Percentiles rank a stretch among this genome's conserved stretches.
Evolutionary conservation across 37 sponge, comb jelly and placozoan species (phyloP).

Genomic region (Diacarnus erythraeanus): DNA sequence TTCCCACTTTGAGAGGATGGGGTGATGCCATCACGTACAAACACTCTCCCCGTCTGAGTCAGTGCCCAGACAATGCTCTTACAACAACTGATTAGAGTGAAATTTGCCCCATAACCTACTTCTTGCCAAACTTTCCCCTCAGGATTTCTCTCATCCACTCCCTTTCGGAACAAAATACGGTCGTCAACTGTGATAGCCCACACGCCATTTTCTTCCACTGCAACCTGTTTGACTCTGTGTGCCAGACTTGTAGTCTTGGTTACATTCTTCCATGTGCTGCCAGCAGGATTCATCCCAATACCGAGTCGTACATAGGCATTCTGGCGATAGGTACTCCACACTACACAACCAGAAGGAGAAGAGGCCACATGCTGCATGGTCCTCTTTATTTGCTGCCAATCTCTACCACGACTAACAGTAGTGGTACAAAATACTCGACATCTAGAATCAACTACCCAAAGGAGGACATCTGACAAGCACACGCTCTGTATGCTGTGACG

Average conservation of each 20-base stretch:
- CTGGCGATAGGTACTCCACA: constrained; percentile 59
- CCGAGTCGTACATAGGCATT: constrained; percentile 59
- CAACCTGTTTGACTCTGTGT: constrained; percentile 35
- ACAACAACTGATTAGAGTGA: constrained; percentile 36
- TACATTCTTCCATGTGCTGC: constrained; percentile 47
- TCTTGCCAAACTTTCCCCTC: constrained; percentile 65
- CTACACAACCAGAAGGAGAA: constrained; percentile 48
- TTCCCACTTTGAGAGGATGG: constrained; percentile 23
- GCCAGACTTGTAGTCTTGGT: constrained; percentile 11
- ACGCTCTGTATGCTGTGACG: constrained; percentile 34
- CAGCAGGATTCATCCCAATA: constrained; percentile 41
- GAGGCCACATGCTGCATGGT: constrained; percentile 43
- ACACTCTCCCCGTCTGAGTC: constrained; percentile 16
- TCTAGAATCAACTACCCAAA: constrained; percentile 53
- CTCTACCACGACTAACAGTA: constrained; percentile 3
- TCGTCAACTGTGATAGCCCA: constrained; percentile 62
- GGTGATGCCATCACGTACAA: constrained; percentile 47
- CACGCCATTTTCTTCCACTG: constrained; percentile 41
- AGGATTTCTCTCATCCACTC: constrained; percentile 29
- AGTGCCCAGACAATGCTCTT: constrained; percentile 50
- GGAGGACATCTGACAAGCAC: constrained; percentile 39
- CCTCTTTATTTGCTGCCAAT: constrained; percentile 50
- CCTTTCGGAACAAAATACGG: constrained; percentile 55
- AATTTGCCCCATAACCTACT: constrained; percentile 15
- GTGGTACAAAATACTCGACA: constrained; percentile 32